Base-by-base conservation (phyloP, 1,140 invertebrate genomes). In the Tetranychus cinnabarinus region DNA sequence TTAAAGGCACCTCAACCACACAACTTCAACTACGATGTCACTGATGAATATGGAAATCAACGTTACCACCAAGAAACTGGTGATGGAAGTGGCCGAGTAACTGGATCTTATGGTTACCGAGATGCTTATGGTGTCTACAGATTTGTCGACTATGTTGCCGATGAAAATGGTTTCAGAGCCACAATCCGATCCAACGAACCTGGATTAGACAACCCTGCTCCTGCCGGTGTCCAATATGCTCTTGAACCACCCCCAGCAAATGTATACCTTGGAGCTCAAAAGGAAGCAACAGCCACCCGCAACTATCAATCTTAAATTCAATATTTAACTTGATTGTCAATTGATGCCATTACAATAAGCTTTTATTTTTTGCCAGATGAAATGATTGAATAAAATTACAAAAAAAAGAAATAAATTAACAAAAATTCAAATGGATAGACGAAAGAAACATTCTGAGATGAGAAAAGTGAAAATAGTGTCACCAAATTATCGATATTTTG, bases 161-260 rank as follows among this genome's bases (percentile, higher is more conserved):
- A 69, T 55, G 55, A 56, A 39, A 58, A 46, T 56, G 57, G 72
- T 46, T 73, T 70, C 67, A 67, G 70, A 58, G 72, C 72, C 13
- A 66, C 71, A 58, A 71, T 73, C 15, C 34, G 59, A 52, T 63
- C 59, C 31, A 56, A 46, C n/a, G 62, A 63, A 37, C 62, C 55
- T 3, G 62, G 62, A 4, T 31, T 56, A 10, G 62, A 54, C 15
- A 56, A 52, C 47, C 59, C 62, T 31, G 35, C 62, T 61, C 62
- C 62, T 4, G 62, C 62, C 15, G 50, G 50, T 47, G 60, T 56
- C 50, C n/a, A n/a, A 31, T 52, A 52, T 23, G 50, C n/a, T 23
- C 50, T 52, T 8, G 12, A 52, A 58, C 42, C 55, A 62, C 55
- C 63, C 8, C 50, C 50, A 33, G 13, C 12, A 6, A 33, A 52